Base-by-base conservation (phyloP, 2,113 vertebrate species). In the Mystacornis crossleyi region DNA sequence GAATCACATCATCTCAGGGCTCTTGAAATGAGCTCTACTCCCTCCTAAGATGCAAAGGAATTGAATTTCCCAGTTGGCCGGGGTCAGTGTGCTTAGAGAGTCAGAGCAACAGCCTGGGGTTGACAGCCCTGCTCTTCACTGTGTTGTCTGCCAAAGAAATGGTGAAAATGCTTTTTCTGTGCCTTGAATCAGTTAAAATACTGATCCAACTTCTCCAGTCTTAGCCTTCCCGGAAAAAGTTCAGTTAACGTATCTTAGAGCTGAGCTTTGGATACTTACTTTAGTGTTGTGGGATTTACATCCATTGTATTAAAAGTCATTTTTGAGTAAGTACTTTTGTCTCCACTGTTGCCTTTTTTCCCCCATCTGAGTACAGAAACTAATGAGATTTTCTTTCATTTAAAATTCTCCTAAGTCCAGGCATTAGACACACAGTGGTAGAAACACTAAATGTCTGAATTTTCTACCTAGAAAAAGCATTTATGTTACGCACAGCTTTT, bases 401-500 rank as follows among this genome's bases (percentile, higher is more conserved):
- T 79, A 48, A 86, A 95, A 67, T 71, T 77, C 38, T 87, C 6
- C 12, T 18, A 72, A 55, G 23, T 79, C 43, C 23, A 55, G 40
- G 21, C 26, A 23, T 72, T 72, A 89, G 65, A 67, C 8, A 14
- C 72, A 40, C n/a, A 61, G 36, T 57, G n/a, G 9, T 84, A 67
- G 73, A 64, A 91, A 72, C 19, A 79, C 18, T 34, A 40, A 67
- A 47, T n/a, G 9, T 54, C 70, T 92, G 53, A 10, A 6, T 0
- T 42, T 94, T 81, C 82, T 85, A 34, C 14, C 14, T 60, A 69
- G 57, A 33, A 72, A 16, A 85, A 72, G 7, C 29, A 20, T 71
- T 92, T 83, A 28, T 33, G 15, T 61, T 80, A 53, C 57, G 77
- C 31, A 19, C 23, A 89, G 67, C 80, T 91, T 92, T 86, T 81